Evolutionary conservation across 2,888 invertebrate species (phyloP).

Genomic region (Drosophila rellima): DNA sequence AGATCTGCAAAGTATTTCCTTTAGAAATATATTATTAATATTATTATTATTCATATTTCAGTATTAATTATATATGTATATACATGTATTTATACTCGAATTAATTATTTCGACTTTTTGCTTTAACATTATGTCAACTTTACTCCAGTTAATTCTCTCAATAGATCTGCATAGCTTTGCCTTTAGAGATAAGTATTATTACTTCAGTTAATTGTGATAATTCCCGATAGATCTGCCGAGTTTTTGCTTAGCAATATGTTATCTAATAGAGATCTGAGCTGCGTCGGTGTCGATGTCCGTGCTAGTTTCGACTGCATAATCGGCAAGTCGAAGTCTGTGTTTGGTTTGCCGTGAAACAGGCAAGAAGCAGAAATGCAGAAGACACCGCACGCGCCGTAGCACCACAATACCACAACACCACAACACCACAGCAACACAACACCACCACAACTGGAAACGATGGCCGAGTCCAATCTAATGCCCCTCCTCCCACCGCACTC

Average conservation of each 20-base stretch:
- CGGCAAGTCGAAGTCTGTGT: constrained; percentile 25
- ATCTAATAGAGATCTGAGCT: constrained; percentile 16
- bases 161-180: too few relatives aligned
- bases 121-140: too few relatives aligned
- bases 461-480: constrained; percentile 7
- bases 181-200: background rate
- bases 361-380: constrained; percentile 34
- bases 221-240: background rate
- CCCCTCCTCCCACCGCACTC: background rate
- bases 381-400: constrained; percentile 49
- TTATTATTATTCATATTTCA: too few relatives aligned
- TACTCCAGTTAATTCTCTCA: too few relatives aligned
- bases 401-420: background rate
- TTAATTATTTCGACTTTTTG: too few relatives aligned
- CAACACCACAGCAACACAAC: constrained; percentile 6
- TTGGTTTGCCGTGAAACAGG: constrained; percentile 28
- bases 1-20: background rate
- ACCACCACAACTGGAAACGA: constrained; percentile 34
- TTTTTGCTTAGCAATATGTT: constrained; percentile 12
- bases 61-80: too few relatives aligned
- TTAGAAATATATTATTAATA: background rate
- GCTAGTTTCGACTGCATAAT: constrained; percentile 60
- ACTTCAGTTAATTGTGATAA: background rate
- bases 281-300: constrained; percentile 49
- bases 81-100: too few relatives aligned